Evolutionary conservation across 2,797 vertebrate genomes (phyloP), one percentile per base, ranked within the genome.

Genomic region (Poecilia gillii): DNA sequence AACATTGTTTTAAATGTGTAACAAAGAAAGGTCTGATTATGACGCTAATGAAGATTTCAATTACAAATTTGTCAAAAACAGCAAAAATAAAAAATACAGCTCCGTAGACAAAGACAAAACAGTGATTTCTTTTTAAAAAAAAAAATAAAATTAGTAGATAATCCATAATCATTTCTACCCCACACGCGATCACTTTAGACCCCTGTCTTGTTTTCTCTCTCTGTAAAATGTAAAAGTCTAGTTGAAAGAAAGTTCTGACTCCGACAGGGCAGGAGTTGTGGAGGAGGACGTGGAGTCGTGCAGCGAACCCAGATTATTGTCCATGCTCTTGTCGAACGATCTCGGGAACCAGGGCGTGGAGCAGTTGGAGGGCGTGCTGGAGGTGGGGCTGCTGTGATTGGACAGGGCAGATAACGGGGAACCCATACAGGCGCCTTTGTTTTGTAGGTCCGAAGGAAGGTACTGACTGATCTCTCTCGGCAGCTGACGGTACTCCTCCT

Each of bases 391-490:
- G 94, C 95, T 95, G 33, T 86, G 86, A 75, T 95, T 96, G 81
- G 93, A 90, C 47, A 87, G 5, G 18, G 94, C 74, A 0, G 94
- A 91, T 84, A 93, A 94, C 71, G 93, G 81, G 71, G 87, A 84
- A 3, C 95, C 93, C 46, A 85, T 94, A 36, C 81, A 46, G 68
- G 92, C 84, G 36, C 93, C 88, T 92, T 95, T 95, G 80, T 85
- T 95, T 0, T 94, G 89, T 0, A 92, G 93, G 84, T 97, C 95
- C 46, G 93, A 79, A 76, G 96, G 94, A 78, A 97, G 94, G 88
- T 95, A 95, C 73, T 91, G 84, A 75, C 91, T 89, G 90, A 97
- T 95, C 79, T 98, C 97, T 59, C 96, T 95, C 0, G 95, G 96
- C 20, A 97, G 91, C 0, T 70, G 87, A 4, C 80, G 88, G 8